phyloP scores from a whole-genome alignment of 2,113 vertebrate genomes.

The Chascanopsetta lugubris region DNA sequence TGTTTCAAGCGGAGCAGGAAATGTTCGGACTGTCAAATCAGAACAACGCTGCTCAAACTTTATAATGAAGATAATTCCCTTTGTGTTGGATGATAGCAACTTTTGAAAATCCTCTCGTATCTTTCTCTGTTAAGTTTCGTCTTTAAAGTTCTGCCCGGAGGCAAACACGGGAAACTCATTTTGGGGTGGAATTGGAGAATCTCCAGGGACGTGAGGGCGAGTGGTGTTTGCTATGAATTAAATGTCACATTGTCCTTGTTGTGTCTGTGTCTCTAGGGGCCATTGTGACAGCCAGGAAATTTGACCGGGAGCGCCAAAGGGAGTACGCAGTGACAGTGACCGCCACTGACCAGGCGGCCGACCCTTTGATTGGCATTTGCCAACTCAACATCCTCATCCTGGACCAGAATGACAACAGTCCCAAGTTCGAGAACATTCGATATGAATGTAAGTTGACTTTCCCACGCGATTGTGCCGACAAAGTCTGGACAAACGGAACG shows the following conservation, averaged over 20 bases:
- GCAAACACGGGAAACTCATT: slow-evolving; percentile 23
- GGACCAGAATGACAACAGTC: slow-evolving; percentile 92
- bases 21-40: neutral
- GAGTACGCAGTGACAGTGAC: slow-evolving; percentile 90
- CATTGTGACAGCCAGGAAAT: slow-evolving; percentile 85
- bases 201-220: neutral
- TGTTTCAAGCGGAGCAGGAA: neutral
- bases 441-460: slow-evolving; percentile 87
- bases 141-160: slow-evolving; percentile 30
- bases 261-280: slow-evolving; percentile 74
- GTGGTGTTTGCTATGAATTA: slow-evolving; percentile 3
- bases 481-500: neutral
- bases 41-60: neutral
- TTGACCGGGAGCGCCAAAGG: slow-evolving; percentile 89
- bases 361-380: slow-evolving; percentile 90
- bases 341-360: slow-evolving; percentile 88
- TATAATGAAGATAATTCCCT: slow-evolving; percentile 5
- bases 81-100: slow-evolving; percentile 23
- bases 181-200: slow-evolving; percentile 27
- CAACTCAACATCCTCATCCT: slow-evolving; percentile 88
- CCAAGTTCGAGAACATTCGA: slow-evolving; percentile 89
- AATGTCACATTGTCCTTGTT: slow-evolving; percentile 22
- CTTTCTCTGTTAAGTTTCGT: neutral
- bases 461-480: neutral
- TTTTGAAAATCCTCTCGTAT: slow-evolving; percentile 14